Percentiles rank a stretch among this genome's conserved stretches.
Evolutionary conservation across 1,140 invertebrate genomes (phyloP).

Genomic region (Megathymus violae): DNA sequence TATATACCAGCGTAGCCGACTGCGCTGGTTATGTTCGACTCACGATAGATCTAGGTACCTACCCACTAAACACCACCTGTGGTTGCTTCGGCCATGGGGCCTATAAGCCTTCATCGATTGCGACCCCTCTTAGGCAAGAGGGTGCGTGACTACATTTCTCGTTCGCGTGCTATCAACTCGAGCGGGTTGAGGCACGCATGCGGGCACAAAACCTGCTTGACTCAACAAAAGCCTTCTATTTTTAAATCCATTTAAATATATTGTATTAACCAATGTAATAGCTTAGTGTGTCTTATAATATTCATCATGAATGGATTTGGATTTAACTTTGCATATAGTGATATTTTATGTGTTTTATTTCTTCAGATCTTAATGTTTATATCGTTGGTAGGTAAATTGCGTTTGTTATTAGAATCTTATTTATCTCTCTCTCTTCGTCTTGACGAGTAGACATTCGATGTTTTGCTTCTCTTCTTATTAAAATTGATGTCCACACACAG

Average conservation of each 20-base stretch:
- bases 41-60: no score
- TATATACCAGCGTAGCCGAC: no score
- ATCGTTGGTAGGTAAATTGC: constrained; percentile 26
- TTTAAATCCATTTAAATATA: no score
- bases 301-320: constrained; percentile 9
- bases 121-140: no score
- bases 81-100: no score
- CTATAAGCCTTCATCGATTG: no score
- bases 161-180: no score
- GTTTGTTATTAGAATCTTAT: constrained; percentile 36
- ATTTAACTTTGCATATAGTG: constrained; percentile 39
- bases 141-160: no score
- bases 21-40: no score
- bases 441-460: constrained; percentile 43
- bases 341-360: constrained; percentile 34
- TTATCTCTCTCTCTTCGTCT: constrained; percentile 35
- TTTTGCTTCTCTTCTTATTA: constrained; percentile 40
- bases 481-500: constrained; percentile 27
- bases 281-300: constrained; percentile 11
- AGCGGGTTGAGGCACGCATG: neutral
- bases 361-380: constrained; percentile 27
- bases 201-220: neutral
- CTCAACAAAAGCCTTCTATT: neutral
- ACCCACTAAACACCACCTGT: no score
- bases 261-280: neutral